Evolutionary conservation across 2,888 invertebrate genomes (phyloP), one percentile per base, ranked within the genome.

Genomic region (Lottia gigantea): DNA sequence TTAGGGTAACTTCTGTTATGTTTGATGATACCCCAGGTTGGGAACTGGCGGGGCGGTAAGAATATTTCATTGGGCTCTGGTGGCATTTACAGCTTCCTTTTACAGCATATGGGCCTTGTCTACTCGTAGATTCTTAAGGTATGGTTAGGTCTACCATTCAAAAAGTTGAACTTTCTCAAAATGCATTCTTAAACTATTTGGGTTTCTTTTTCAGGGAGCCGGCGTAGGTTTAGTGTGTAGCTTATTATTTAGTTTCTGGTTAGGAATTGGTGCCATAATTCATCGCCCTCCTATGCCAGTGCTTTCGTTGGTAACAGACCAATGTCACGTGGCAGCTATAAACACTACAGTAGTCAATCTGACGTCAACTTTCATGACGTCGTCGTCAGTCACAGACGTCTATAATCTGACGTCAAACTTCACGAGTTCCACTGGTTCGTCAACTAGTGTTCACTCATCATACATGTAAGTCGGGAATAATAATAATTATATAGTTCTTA

Each of bases 181-280:
- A 40, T 40, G 40, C 40, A 40, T 31, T 23, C 1, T 19, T 8
- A 45, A 14, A 19, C 25, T 14, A 6, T 66, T 46, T 46, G 23
- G 46, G 40, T 31, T 62, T 25, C 45, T 25, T 31, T 72, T 68
- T 12, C 70, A 82, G 83, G 82, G 82, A 46, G 82, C 81, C n/a
- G 72, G 71, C 1, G 68, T 72, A 16, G 82, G 81, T 4, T 67
- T 80, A 31, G 45, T 81, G 1, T 72, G 71, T 25, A 78, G 81
- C 63, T 72, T 82, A 16, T 49, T 64, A 16, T 71, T 79, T 46
- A 78, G 81, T 31, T 76, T 78, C 26, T 82, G 79, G 80, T 66
- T 83, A 8, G 82, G 78, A 6, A 76, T 83, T 55, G 81, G 82
- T 12, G 71, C 82, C 14, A 79, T 81, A 16, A 45, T 78, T 11